Evolutionary conservation across 2,797 vertebrate species (phyloP).

Genomic region (Crocodylus rhombifer): DNA sequence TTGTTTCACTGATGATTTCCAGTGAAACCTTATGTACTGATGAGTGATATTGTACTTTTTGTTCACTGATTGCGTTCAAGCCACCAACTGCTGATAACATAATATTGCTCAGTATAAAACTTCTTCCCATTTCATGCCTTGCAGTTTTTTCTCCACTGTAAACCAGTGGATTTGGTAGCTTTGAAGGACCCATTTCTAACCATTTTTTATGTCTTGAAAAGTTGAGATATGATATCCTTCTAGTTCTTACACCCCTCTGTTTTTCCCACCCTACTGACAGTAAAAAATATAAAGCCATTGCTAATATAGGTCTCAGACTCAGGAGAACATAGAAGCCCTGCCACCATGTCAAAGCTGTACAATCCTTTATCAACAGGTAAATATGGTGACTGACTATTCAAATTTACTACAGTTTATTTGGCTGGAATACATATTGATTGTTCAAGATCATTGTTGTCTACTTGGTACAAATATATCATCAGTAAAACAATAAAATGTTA

Average conservation of each 20-base stretch:
- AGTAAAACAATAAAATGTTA: background rate
- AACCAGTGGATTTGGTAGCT: background rate
- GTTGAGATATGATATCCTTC: background rate
- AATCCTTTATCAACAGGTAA: background rate
- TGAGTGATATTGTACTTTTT: background rate
- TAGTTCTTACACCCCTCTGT: background rate
- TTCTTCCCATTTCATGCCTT: background rate
- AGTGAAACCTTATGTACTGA: background rate
- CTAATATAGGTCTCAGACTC: too few relatives aligned
- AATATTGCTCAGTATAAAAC: background rate
- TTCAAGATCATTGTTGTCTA: background rate
- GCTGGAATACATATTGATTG: background rate
- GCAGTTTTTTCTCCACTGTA: background rate
- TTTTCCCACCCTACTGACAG: too few relatives aligned
- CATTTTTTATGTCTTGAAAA: background rate
- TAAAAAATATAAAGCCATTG: too few relatives aligned
- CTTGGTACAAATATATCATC: background rate
- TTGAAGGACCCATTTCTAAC: background rate
- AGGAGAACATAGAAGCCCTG: background rate
- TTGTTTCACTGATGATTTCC: background rate
- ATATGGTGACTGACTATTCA: background rate
- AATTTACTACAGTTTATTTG: rapidly evolving
- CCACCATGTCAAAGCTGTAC: background rate
- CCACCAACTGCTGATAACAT: background rate
- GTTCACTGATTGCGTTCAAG: background rate